Conservation (phyloP, 2,888 invertebrate species). For the Caenorhabditis uteleia region DNA sequence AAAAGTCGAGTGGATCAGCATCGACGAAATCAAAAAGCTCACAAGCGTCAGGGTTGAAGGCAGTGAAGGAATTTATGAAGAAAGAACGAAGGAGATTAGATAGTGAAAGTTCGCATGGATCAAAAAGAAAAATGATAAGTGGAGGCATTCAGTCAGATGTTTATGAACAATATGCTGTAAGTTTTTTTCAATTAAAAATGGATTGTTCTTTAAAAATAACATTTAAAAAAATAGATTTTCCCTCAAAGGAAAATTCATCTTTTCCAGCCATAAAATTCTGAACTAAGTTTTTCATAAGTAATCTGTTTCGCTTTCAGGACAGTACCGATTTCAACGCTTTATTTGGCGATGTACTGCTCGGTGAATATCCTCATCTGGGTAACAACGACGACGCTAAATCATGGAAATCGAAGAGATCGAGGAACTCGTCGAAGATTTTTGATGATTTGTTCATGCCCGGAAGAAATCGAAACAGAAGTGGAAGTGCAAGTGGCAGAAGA, state of each 20-base stretch:
- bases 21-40: constrained; percentile 44
- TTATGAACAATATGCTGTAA: constrained; percentile 21
- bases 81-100: constrained; percentile 28
- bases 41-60: constrained; percentile 39
- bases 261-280: not conserved
- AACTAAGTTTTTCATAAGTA: not conserved
- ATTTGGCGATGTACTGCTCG: constrained; percentile 28
- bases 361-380: constrained; percentile 16
- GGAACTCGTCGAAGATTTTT: constrained; percentile 41
- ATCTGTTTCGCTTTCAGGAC: not conserved
- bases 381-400: constrained; percentile 44
- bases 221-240: no score
- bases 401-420: constrained; percentile 44
- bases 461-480: constrained; percentile 28
- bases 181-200: no score
- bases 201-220: no score
- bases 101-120: constrained; percentile 41
- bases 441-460: constrained; percentile 25
- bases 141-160: constrained; percentile 7
- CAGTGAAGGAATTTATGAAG: constrained; percentile 20
- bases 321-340: constrained; percentile 31
- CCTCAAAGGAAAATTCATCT: no score
- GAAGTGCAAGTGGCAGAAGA: constrained; percentile 35
- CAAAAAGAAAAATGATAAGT: constrained; percentile 27
- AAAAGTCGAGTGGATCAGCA: constrained; percentile 31